These are phyloP conservation scores for Phyllopteryx taeniolatus DNA, from an alignment of 2,113 vertebrate genomes.

Conservation along the genomic window DNA sequence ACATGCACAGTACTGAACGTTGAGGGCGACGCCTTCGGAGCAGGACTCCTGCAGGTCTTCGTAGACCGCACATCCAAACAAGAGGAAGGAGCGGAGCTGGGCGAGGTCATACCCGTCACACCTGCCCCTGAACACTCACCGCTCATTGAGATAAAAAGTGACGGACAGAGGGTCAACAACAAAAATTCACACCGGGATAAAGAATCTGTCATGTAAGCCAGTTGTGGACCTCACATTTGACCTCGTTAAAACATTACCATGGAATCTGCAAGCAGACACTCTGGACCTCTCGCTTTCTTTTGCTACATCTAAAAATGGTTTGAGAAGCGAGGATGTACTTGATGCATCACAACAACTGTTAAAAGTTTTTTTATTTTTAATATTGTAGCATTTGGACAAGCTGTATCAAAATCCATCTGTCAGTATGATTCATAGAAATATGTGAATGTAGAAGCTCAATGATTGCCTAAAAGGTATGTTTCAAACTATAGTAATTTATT, in stretches of 20 bases:
- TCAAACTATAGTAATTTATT: not conserved
- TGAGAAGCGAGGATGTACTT: not conserved
- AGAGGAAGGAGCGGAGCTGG: constrained; percentile 41
- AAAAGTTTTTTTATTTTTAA: not conserved
- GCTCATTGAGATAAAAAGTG: constrained; percentile 61
- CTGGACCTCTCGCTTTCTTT: not conserved
- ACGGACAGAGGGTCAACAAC: not conserved
- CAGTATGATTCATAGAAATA: not conserved
- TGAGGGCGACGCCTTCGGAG: constrained; percentile 85
- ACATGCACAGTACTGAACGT: constrained; percentile 87
- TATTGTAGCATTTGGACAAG: not conserved
- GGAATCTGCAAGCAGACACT: not conserved
- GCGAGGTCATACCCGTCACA: constrained; percentile 58
- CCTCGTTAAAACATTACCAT: constrained; percentile 8
- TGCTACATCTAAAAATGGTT: not conserved
- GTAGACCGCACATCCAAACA: constrained; percentile 58
- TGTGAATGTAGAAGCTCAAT: not conserved
- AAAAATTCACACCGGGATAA: constrained; percentile 39
- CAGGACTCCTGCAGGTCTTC: constrained; percentile 81
- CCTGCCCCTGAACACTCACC: constrained; percentile 66
- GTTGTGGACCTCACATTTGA: not conserved
- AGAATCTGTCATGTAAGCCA: constrained; percentile 76
- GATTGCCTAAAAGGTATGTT: not conserved
- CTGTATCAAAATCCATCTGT: not conserved
- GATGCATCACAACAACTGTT: not conserved